Conservation (phyloP, 2,797 vertebrate species). For the Fratercula arctica region DNA sequence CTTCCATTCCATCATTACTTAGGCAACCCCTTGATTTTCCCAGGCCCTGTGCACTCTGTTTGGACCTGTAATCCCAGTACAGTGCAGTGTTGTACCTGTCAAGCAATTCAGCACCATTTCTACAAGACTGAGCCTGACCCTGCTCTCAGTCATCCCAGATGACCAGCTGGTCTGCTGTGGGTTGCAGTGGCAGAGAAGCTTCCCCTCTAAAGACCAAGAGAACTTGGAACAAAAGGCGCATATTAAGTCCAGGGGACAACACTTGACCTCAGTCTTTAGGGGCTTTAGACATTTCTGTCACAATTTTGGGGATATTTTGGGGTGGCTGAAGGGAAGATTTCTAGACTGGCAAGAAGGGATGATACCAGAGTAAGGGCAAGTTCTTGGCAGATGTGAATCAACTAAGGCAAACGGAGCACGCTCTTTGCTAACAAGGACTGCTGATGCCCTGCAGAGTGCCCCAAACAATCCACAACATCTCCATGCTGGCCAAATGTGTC, state of each 20-base stretch:
- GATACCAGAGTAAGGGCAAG: background rate
- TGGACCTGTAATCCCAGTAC: background rate
- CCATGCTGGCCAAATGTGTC: background rate
- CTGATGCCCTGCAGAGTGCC: background rate
- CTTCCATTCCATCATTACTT: background rate
- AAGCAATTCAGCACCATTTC: background rate
- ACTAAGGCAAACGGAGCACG: background rate
- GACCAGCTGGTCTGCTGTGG: background rate
- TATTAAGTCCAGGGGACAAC: background rate
- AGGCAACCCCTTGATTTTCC: background rate
- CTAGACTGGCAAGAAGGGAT: background rate
- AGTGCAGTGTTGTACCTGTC: background rate
- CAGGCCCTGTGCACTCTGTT: background rate
- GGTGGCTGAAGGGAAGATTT: background rate
- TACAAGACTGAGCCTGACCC: background rate
- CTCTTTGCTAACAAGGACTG: background rate
- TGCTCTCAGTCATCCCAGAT: background rate
- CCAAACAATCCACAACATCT: background rate
- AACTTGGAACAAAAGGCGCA: background rate
- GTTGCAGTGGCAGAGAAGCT: background rate
- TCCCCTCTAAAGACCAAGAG: background rate
- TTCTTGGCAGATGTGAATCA: background rate
- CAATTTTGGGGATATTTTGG: background rate
- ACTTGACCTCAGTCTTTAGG: background rate
- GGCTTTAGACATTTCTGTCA: background rate